Conservation (phyloP, 2,113 vertebrate species). For the Aramus guarauna region DNA sequence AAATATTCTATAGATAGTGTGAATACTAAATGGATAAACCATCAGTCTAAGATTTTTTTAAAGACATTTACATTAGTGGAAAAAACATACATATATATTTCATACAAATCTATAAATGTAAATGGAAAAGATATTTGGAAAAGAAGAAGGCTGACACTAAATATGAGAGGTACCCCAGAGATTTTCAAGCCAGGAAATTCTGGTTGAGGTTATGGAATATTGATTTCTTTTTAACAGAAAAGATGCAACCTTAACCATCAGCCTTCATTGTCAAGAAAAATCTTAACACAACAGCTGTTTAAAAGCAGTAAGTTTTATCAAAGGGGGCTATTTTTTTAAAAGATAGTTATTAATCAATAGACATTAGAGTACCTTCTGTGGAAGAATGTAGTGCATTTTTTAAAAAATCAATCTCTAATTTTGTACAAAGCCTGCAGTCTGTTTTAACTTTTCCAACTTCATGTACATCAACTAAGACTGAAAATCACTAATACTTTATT, state of each 20-base stretch:
- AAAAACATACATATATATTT: not conserved
- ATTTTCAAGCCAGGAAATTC: slow-evolving; percentile 14
- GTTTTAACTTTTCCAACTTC: slow-evolving; percentile 19
- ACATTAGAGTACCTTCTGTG: not conserved
- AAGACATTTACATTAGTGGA: not conserved
- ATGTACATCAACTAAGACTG: slow-evolving; percentile 1
- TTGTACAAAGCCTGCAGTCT: slow-evolving; percentile 30
- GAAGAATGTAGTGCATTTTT: not conserved
- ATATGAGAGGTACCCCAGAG: slow-evolving; percentile 1
- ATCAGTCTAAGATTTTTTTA: not conserved
- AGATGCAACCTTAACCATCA: not conserved
- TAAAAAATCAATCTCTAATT: slow-evolving; percentile 56
- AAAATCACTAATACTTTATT: not conserved
- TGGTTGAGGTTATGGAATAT: slow-evolving; percentile 29
- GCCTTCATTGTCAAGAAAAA: slow-evolving; percentile 12
- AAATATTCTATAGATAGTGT: not conserved
- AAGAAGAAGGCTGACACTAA: not conserved
- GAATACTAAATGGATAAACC: not conserved
- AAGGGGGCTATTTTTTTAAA: not conserved
- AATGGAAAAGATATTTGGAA: slow-evolving; percentile 27
- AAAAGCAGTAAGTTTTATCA: slow-evolving; percentile 14
- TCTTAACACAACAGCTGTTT: slow-evolving; percentile 10
- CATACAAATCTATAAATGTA: not conserved
- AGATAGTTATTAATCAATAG: slow-evolving; percentile 29
- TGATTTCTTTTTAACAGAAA: slow-evolving; percentile 41